These are phyloP conservation scores for Petrolisthes manimaculis DNA, from an alignment of 2,888 invertebrate species.

Conservation along the genomic window DNA sequence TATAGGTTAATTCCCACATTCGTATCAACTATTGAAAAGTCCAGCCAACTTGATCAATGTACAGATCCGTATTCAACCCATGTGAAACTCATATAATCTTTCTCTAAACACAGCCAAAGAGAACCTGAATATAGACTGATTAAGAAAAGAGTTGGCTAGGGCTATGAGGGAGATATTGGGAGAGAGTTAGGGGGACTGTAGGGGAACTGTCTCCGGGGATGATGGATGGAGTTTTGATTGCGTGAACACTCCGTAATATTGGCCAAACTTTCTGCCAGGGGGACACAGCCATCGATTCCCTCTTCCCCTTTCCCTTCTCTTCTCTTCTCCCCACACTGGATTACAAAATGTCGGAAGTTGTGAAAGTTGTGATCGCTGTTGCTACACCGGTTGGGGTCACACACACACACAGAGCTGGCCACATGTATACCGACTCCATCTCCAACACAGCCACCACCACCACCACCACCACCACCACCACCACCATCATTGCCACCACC, in stretches of 20 bases:
- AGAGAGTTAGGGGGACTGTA: background rate
- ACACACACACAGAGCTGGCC: too few species aligned
- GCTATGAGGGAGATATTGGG: background rate
- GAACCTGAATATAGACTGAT: too few species aligned
- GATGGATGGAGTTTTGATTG: conserved; percentile 56
- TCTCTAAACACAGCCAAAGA: too few species aligned
- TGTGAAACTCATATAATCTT: too few species aligned
- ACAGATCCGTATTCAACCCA: too few species aligned
- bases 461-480: too few species aligned
- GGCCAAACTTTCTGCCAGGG: conserved; percentile 37
- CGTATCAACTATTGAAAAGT: too few species aligned
- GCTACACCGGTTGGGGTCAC: background rate
- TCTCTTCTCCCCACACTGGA: background rate
- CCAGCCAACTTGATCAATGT: too few species aligned
- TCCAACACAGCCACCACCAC: too few species aligned
- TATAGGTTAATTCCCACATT: too few species aligned
- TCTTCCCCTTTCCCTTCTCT: conserved; percentile 6
- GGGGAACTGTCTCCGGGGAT: conserved; percentile 32
- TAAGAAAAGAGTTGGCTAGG: background rate
- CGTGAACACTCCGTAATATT: conserved; percentile 44
- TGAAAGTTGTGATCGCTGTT: background rate
- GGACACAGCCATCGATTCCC: conserved; percentile 19
- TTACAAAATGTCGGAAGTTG: background rate
- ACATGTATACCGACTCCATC: too few species aligned
- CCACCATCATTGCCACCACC: too few species aligned